Conservation (phyloP, 2,888 invertebrate genomes). For the Leptopilina syphax region DNA sequence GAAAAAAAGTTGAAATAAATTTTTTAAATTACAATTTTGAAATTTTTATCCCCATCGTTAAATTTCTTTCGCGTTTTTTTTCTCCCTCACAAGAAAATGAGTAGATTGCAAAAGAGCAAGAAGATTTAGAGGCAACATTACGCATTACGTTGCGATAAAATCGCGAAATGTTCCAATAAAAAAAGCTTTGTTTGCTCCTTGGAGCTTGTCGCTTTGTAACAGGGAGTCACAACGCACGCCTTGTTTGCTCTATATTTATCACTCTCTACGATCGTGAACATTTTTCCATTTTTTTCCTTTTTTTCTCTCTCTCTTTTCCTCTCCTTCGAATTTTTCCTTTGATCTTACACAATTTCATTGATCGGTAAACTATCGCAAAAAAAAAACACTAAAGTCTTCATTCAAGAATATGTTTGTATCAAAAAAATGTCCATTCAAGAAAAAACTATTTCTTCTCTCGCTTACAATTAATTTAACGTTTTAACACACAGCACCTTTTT, state of each 20-base stretch:
- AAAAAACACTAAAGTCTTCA: not conserved
- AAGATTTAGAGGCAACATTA: conserved; percentile 13
- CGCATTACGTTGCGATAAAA: conserved; percentile 10
- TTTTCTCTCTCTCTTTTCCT: too few relatives aligned
- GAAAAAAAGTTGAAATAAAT: too few relatives aligned
- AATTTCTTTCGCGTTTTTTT: not conserved
- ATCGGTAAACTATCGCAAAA: conserved; percentile 14
- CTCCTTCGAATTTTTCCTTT: not conserved
- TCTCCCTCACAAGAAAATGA: not conserved
- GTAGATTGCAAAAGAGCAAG: conserved; percentile 15
- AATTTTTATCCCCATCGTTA: too few relatives aligned
- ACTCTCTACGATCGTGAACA: conserved; percentile 4
- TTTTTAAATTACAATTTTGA: too few relatives aligned
- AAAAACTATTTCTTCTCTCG: not conserved
- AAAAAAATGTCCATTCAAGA: not conserved
- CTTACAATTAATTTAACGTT: too few relatives aligned
- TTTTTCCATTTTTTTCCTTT: not conserved
- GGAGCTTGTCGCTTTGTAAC: conserved; percentile 28
- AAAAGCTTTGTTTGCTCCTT: conserved; percentile 14
- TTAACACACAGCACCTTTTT: too few relatives aligned
- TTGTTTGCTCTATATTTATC: conserved; percentile 27
- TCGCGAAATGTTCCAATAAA: conserved; percentile 16
- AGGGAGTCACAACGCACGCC: conserved; percentile 7
- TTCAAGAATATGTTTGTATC: not conserved
- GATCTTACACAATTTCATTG: conserved; percentile 21